Evolutionary conservation across 2,888 invertebrate species (phyloP), one percentile per base, ranked within the genome.

Genomic region (Parascotia fuliginaria): DNA sequence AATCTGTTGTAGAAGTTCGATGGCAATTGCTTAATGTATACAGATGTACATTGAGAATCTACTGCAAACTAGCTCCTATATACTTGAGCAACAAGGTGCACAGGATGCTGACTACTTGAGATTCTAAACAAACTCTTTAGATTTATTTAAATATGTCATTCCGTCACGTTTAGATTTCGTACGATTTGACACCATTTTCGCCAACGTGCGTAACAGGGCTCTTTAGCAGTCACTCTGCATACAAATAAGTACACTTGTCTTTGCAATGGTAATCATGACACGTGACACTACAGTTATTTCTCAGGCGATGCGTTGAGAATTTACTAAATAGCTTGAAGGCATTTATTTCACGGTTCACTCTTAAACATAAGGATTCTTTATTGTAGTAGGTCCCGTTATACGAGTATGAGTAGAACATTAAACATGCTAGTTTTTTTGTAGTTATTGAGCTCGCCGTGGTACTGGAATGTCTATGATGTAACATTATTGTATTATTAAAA

Each of bases 271-370:
- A 47, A 41, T 27, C 36, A 42, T 16, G 11, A 24, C 47, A 42
- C 47, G 47, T 37, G 42, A 22, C 22, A 22, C 2, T 14, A 47
- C 47, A 41, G 47, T 47, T 47, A 47, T 42, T n/a, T 16, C 22
- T 12, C 29, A 34, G 31, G 3, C 34, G 14, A 47, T 37, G 37
- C 41, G 41, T 47, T 31, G 24, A 14, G 67, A 60, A 47, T 47
- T 44, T 14, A 51, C 50, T 53, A 49, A 63, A 46, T 58, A 6
- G 38, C 31, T 49, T 43, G 33, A 36, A 46, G 11, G 22, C 29
- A 28, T 40, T 9, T 16, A 36, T n/a, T n/a, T n/a, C n/a, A 13
- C 12, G 28, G 3, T 33, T 34, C 5, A 28, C 11, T 34, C 12
- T 22, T 19, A 29, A 28, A 37, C 19, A 37, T 28, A 11, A 43